A percentile compares a stretch with the other conserved stretches of the same genome.
Evolutionary conservation across 1,140 invertebrate species (phyloP).

Genomic region (Heliconius hewitsoni): DNA sequence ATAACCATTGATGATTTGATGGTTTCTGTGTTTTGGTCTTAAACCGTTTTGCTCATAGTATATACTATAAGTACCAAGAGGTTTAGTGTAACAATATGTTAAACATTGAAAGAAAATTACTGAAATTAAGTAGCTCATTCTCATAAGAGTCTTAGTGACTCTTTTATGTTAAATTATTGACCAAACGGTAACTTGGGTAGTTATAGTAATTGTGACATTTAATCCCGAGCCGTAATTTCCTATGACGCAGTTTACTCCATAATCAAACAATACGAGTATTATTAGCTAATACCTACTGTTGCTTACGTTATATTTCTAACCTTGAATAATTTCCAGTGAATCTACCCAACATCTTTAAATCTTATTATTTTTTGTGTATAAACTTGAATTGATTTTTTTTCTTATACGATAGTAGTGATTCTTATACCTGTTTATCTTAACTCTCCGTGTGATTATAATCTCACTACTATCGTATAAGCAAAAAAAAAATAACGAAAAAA

Average conservation of each 20-base stretch:
- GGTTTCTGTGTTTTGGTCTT: too few relatives aligned
- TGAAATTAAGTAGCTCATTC: background rate
- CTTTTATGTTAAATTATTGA: background rate
- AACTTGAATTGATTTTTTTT: background rate
- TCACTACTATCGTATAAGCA: too few relatives aligned
- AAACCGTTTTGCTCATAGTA: too few relatives aligned
- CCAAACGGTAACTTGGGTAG: background rate
- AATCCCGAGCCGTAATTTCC: slow-evolving; percentile 1
- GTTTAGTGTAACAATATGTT: too few relatives aligned
- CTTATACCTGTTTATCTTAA: too few relatives aligned
- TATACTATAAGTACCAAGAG: too few relatives aligned
- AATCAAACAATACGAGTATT: slow-evolving; percentile 19
- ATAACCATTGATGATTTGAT: too few relatives aligned
- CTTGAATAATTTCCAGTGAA: slow-evolving; percentile 6
- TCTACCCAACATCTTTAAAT: background rate
- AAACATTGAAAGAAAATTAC: too few relatives aligned
- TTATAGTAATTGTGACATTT: slow-evolving; percentile 4
- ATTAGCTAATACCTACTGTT: slow-evolving; percentile 18
- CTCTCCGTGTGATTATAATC: too few relatives aligned
- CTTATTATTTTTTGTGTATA: background rate
- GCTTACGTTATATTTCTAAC: background rate
- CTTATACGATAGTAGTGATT: background rate
- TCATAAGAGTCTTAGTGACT: too few relatives aligned
- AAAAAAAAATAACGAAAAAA: too few relatives aligned
- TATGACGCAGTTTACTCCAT: slow-evolving; percentile 12